Conservation (phyloP, 2,797 vertebrate genomes). For the Fistularia tabacaria region DNA sequence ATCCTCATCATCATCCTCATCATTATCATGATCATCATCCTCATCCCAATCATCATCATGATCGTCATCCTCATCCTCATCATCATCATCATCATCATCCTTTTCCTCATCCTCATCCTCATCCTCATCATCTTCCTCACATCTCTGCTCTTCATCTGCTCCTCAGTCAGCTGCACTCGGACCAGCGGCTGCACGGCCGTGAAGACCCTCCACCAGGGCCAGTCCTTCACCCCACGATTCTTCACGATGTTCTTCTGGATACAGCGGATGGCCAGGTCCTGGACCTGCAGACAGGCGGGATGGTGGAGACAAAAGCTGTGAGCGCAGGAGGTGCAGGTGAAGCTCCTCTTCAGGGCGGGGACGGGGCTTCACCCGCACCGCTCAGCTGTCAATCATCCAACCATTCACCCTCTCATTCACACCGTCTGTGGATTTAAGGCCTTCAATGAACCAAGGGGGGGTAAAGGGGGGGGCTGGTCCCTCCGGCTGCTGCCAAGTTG, state of each 20-base stretch:
- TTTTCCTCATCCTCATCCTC: too few species aligned
- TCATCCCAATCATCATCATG: too few species aligned
- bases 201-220: constrained; percentile 98
- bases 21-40: too few species aligned
- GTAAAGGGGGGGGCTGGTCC: too few species aligned
- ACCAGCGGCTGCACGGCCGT: constrained; percentile 94
- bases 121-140: constrained; percentile 62
- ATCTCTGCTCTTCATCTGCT: constrained; percentile 92
- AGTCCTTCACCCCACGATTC: constrained; percentile 91
- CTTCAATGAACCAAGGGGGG: constrained; percentile 6
- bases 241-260: constrained; percentile 81
- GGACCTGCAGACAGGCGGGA: constrained; percentile 74
- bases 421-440: too few species aligned
- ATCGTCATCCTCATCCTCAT: too few species aligned
- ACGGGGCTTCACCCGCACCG: constrained; percentile 52
- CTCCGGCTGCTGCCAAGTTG: too few species aligned
- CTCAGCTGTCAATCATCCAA: too few species aligned
- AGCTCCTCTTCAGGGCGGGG: constrained; percentile 69
- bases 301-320: background rate
- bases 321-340: background rate
- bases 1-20: too few species aligned
- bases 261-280: constrained; percentile 92
- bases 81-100: too few species aligned
- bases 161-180: constrained; percentile 92
- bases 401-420: too few species aligned